Base-by-base conservation (phyloP, 2,888 invertebrate species). In the Drosophila subquinaria region DNA sequence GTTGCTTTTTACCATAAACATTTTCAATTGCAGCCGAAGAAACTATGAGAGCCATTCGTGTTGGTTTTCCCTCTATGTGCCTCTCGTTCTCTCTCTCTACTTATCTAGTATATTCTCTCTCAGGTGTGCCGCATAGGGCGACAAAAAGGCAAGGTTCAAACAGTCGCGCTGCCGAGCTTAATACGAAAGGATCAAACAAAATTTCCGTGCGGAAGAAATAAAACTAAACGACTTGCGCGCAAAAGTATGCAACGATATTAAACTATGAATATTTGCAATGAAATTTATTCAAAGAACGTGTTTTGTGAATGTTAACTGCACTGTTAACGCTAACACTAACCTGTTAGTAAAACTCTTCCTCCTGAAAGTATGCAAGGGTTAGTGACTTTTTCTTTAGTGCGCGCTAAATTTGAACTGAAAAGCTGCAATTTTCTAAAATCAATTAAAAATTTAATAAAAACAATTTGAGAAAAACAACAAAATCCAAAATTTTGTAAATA, bases 91-190 rank as follows among this genome's bases (percentile, higher is more conserved):
- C 40, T 50, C 42, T 36, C 30, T 33, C 20, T 27, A 36, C 27
- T 20, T 36, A 3, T 38, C 59, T 57, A 57, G 20, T 56, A 45
- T 43, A 45, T 35, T n/a, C 53, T 42, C 36, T 23, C n/a, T 59
- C 69, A 65, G 69, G 76, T 65, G 62, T 69, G 72, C 67, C 72
- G 69, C 66, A 72, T 79, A 52, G 64, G 66, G 55, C 43, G 51
- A 63, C 30, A 57, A 47, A 47, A 53, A 57, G 43, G 65, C 45
- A 62, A 60, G 66, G 40, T 60, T 70, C 59, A 76, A 73, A 76
- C 81, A 90, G 90, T 90, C 82, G 89, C 81, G 78, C 72, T 76
- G 69, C 68, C 75, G 72, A 82, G 85, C 85, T 90, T 80, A 80
- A 77, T 73, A 83, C 80, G 88, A 76, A 81, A 88, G 90, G 90